Conservation (phyloP, 1,140 invertebrate species). For the Drosophila quadrilineata region DNA sequence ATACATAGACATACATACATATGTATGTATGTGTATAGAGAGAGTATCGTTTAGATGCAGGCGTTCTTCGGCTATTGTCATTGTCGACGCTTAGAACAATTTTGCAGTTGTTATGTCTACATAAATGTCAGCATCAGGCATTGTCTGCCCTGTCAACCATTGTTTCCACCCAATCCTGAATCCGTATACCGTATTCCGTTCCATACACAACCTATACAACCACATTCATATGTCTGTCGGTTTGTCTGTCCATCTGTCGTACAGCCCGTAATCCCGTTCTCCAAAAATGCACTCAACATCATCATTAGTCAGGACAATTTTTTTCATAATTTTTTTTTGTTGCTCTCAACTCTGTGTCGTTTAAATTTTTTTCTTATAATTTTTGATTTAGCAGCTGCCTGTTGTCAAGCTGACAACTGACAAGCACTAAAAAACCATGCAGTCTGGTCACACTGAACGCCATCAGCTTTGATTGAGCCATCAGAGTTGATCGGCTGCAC, state of each 20-base stretch:
- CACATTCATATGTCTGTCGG: background rate
- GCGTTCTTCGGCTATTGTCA: slow-evolving; percentile 50
- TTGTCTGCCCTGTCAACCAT: slow-evolving; percentile 41
- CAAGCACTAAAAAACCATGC: slow-evolving; percentile 11
- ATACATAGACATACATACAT: too few relatives aligned
- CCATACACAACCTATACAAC: background rate
- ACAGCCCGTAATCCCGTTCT: slow-evolving; percentile 15
- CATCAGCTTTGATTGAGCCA: too few relatives aligned
- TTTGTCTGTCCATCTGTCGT: background rate
- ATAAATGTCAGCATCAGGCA: slow-evolving; percentile 74
- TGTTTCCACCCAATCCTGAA: slow-evolving; percentile 30
- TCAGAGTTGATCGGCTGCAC: too few relatives aligned
- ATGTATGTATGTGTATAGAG: too few relatives aligned
- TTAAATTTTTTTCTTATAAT: background rate
- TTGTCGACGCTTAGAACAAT: slow-evolving; percentile 34
- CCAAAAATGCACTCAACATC: slow-evolving; percentile 26
- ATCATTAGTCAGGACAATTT: slow-evolving; percentile 32
- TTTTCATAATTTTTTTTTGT: background rate
- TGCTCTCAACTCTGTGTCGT: background rate
- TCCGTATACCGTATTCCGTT: slow-evolving; percentile 9
- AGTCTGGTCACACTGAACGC: slow-evolving; percentile 13
- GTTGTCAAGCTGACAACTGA: slow-evolving; percentile 6
- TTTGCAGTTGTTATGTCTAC: slow-evolving; percentile 61
- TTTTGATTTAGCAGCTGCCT: slow-evolving; percentile 24
- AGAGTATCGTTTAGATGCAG: slow-evolving; percentile 4